Percentiles rank a stretch among this genome's conserved stretches.
phyloP scores from a whole-genome alignment of 2,113 vertebrate genomes.

The Semicossyphus pulcher region DNA sequence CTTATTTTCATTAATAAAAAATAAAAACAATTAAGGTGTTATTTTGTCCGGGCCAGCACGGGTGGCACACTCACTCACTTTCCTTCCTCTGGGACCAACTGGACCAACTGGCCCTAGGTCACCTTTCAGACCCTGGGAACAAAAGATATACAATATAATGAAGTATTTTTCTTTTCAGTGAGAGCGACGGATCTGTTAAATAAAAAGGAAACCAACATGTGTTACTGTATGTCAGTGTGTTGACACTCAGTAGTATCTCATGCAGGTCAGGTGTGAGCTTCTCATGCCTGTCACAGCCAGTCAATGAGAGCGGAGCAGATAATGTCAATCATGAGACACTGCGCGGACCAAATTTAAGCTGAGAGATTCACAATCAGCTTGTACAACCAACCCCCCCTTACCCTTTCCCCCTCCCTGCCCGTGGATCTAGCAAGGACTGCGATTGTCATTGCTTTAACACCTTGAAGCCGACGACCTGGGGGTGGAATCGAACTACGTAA shows the following conservation, averaged over 20 bases:
- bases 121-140: conserved; percentile 87
- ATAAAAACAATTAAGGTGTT: conserved; percentile 10
- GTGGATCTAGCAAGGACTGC: conserved; percentile 54
- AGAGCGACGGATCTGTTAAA: neutral
- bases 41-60: conserved; percentile 13
- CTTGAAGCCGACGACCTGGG: conserved; percentile 51
- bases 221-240: conserved; percentile 50
- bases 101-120: conserved; percentile 85
- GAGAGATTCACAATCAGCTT: conserved; percentile 49
- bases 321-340: conserved; percentile 32
- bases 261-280: conserved; percentile 61
- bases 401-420: conserved; percentile 7
- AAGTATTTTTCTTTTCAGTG: conserved; percentile 21
- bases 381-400: neutral
- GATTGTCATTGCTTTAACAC: conserved; percentile 64
- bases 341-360: conserved; percentile 7
- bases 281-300: conserved; percentile 50
- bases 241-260: conserved; percentile 39
- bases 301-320: conserved; percentile 36
- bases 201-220: neutral
- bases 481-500: conserved; percentile 48
- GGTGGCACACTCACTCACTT: conserved; percentile 83
- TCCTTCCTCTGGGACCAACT: conserved; percentile 88
- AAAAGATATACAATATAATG: conserved; percentile 51
- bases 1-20: conserved; percentile 17